These are phyloP conservation scores for Eupsittula cactorum DNA, from an alignment of 2,113 vertebrate genomes.

Conservation along the genomic window DNA sequence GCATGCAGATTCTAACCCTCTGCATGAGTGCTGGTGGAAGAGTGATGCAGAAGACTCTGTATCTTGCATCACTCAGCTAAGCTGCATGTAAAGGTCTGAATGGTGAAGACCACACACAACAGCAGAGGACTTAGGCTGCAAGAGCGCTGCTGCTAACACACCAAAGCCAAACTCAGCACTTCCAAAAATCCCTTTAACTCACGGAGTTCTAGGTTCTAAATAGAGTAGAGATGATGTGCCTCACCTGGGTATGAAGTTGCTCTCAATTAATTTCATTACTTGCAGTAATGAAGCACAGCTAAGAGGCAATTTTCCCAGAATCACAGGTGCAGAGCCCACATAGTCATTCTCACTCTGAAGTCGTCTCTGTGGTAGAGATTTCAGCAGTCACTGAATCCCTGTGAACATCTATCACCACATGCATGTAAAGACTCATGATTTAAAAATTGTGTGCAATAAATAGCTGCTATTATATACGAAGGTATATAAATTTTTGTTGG, in stretches of 20 bases:
- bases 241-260: neutral
- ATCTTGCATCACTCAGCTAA: neutral
- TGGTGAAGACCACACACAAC: rapidly evolving
- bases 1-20: neutral
- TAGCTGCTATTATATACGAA: neutral
- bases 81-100: neutral
- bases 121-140: neutral
- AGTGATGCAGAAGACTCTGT: neutral
- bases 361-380: neutral
- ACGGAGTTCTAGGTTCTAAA: neutral
- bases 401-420: no score
- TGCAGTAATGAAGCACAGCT: neutral
- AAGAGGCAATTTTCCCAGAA: neutral
- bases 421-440: neutral
- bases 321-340: neutral
- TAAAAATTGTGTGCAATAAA: neutral
- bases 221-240: no score
- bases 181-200: neutral
- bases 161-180: neutral
- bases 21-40: neutral
- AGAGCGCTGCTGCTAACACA: neutral
- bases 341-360: neutral
- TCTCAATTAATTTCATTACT: rapidly evolving
- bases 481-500: neutral
- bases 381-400: neutral